Evolutionary conservation across 2,888 invertebrate genomes (phyloP).

Genomic region (Chrysina gloriosa): DNA sequence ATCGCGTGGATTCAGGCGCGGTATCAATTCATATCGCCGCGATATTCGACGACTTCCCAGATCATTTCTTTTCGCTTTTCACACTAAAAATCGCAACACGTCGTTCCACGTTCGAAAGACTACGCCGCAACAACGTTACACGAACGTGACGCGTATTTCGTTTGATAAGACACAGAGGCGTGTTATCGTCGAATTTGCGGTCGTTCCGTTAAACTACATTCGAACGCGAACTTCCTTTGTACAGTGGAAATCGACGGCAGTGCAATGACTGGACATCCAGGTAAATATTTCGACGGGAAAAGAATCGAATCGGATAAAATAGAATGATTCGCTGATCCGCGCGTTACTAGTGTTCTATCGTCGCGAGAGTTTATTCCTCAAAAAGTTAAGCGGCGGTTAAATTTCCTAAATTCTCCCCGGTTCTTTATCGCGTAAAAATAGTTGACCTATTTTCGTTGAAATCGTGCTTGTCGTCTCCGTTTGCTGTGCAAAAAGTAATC

Average conservation of each 20-base stretch:
- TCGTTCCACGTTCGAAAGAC: background rate
- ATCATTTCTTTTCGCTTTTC: background rate
- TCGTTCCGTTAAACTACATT: conserved; percentile 25
- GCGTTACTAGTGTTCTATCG: conserved; percentile 3
- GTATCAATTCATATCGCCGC: no score
- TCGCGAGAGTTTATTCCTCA: background rate
- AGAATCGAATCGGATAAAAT: background rate
- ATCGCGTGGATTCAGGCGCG: no score
- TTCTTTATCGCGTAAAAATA: background rate
- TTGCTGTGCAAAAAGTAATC: background rate
- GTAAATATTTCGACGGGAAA: conserved; percentile 18
- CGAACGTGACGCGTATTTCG: conserved; percentile 6
- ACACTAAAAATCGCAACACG: background rate
- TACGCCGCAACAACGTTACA: background rate
- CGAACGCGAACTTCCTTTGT: conserved; percentile 13
- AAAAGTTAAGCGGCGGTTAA: background rate
- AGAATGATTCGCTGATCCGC: background rate
- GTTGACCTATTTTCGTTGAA: conserved; percentile 24
- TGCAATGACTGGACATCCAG: conserved; percentile 36
- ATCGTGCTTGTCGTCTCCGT: conserved; percentile 5
- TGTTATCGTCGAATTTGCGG: conserved; percentile 30
- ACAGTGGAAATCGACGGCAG: conserved; percentile 14
- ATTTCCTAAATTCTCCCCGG: conserved; percentile 20
- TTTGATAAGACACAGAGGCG: conserved; percentile 27
- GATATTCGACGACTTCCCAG: background rate